These are phyloP conservation scores for Sialis lutaria DNA, from an alignment of 2,888 invertebrate species.

Conservation along the genomic window DNA sequence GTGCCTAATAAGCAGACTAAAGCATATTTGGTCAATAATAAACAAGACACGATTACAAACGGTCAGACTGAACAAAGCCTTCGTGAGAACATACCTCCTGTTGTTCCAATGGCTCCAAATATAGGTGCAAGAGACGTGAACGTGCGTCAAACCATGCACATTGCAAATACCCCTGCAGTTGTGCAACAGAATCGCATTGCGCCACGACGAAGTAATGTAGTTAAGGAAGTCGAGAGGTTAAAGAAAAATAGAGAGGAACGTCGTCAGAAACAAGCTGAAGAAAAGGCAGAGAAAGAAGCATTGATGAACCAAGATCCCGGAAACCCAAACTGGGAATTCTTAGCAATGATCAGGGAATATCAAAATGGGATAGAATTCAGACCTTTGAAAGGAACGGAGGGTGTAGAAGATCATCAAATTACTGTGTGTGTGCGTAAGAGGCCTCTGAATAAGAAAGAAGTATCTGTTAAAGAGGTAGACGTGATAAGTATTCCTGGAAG, in stretches of 20 bases:
- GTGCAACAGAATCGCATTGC: not conserved
- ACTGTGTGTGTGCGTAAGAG: conserved; percentile 97
- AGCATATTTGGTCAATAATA: not conserved
- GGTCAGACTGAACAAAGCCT: not conserved
- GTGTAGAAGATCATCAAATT: conserved; percentile 83
- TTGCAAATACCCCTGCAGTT: not conserved
- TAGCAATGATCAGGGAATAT: conserved; percentile 86
- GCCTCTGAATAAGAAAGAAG: conserved; percentile 87
- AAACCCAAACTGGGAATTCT: conserved; percentile 93
- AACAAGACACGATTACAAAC: not conserved
- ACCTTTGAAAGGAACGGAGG: conserved; percentile 67
- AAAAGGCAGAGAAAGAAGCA: conserved; percentile 76
- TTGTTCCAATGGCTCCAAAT: not conserved
- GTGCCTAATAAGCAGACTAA: conserved; percentile 3
- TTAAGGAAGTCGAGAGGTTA: conserved; percentile 85
- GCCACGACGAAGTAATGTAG: conserved; percentile 55
- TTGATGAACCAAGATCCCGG: conserved; percentile 81
- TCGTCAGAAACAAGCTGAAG: conserved; percentile 70
- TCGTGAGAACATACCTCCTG: conserved; percentile 3
- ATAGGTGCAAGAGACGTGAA: not conserved
- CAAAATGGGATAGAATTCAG: conserved; percentile 68
- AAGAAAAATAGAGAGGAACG: conserved; percentile 92
- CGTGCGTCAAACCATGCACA: not conserved
- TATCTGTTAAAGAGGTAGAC: conserved; percentile 74
- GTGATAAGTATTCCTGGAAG: conserved; percentile 91